These are phyloP conservation scores for Cephalophus harveyi DNA, from an alignment of 2,113 vertebrate species.

Conservation along the genomic window DNA sequence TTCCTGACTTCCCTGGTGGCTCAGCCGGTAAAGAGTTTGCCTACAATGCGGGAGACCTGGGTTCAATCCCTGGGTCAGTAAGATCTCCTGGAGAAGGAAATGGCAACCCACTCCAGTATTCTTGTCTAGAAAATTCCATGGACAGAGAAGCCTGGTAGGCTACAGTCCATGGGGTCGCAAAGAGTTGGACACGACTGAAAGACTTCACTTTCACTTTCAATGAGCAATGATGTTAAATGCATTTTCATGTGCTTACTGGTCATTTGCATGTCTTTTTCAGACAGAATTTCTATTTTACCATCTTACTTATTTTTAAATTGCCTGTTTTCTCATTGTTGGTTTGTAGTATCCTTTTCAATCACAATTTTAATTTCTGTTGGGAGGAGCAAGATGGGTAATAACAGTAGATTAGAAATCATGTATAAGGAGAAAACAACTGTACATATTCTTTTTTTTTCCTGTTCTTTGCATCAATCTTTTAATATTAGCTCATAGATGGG, in stretches of 20 bases:
- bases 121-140: no score
- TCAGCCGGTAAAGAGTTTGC: fast-evolving
- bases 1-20: not conserved
- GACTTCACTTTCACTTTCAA: not conserved
- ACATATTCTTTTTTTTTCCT: not conserved
- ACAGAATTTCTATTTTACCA: not conserved
- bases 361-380: not conserved
- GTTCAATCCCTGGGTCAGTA: no score
- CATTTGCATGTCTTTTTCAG: not conserved
- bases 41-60: no score
- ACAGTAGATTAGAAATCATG: not conserved
- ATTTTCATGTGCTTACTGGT: not conserved
- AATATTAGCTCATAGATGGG: not conserved
- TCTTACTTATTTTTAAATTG: not conserved
- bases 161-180: not conserved
- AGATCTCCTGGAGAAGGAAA: no score
- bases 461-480: not conserved
- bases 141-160: not conserved
- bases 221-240: not conserved
- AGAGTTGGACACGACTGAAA: not conserved
- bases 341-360: not conserved
- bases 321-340: not conserved
- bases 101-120: no score
- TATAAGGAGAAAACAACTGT: not conserved
- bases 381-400: not conserved